Evolutionary conservation across 2,888 invertebrate genomes (phyloP), one percentile per base, ranked within the genome.

Genomic region (Amblyteles armatorius): DNA sequence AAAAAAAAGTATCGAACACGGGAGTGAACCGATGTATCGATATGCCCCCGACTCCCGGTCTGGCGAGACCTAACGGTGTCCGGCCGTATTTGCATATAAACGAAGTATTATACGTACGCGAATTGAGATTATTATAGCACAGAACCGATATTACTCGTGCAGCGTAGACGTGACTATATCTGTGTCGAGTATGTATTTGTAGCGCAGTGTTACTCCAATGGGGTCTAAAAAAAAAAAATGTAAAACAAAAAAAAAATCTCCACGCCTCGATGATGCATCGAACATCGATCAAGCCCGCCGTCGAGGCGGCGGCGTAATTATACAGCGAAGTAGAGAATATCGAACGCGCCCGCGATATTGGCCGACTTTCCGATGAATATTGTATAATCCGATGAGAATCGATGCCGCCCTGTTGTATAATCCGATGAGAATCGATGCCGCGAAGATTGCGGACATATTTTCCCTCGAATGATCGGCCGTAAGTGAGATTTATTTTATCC

Each of bases 51-150:
- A 50, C 50, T 29, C 50, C 29, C 63, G 33, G 6, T 16, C 63
- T 33, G 63, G 6, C 63, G 63, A 63, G 63, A 33, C 86, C 84
- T 87, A 85, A 79, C 86, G 67, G 85, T 76, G 79, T 82, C 87
- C 87, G 80, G 79, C 13, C 83, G 88, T 87, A 92, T 92, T 92
- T 91, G 90, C 92, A 92, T 92, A 91, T 90, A 91, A 92, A 92
- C 91, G 91, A 91, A 91, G 90, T 89, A 90, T 79, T 80, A 72
- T 71, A 71, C 60, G 29, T 36, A 50, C 26, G 29, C 67, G 83
- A 57, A 77, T 80, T 67, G 76, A 72, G 50, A 84, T 80, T 84
- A 48, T 63, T 33, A 67, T 19, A 72, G 63, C 33, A 40, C 44
- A n/a, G 22, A 48, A 16, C 36, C 36, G 33, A 83, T 73, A 79